Evolutionary conservation across 2,888 invertebrate species (phyloP).

Genomic region (Drosophila greeni): DNA sequence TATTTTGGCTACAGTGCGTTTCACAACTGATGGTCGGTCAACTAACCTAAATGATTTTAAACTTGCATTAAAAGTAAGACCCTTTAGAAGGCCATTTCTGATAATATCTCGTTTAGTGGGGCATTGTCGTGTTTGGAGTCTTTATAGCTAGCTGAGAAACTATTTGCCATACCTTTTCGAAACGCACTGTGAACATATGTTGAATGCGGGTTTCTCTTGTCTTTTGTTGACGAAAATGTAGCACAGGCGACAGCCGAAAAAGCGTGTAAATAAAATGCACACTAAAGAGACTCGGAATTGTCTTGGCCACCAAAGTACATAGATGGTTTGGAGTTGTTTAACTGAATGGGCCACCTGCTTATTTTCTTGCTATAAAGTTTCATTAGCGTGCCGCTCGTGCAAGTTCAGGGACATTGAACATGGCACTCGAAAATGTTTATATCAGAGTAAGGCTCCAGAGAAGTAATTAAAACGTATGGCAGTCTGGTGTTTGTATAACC

Average conservation of each 20-base stretch:
- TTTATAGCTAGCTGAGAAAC: neutral
- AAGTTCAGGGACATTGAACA: slow-evolving; percentile 58
- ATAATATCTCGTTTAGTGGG: neutral
- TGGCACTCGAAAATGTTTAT: slow-evolving; percentile 35
- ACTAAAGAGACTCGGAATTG: slow-evolving; percentile 26
- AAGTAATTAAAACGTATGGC: slow-evolving; percentile 21
- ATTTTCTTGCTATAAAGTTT: slow-evolving; percentile 26
- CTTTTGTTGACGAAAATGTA: slow-evolving; percentile 52
- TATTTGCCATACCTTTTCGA: slow-evolving; percentile 7
- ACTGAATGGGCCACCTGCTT: slow-evolving; percentile 6
- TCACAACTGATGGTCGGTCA: neutral
- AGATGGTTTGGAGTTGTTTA: slow-evolving; percentile 16
- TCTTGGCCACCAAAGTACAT: slow-evolving; percentile 12
- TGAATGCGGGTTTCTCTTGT: slow-evolving; percentile 27
- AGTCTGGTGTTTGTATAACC: slow-evolving; percentile 10
- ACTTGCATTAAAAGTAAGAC: neutral
- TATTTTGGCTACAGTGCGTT: slow-evolving; percentile 36
- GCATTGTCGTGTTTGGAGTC: too few species aligned
- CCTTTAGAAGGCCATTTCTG: neutral
- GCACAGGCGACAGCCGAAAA: slow-evolving; percentile 46
- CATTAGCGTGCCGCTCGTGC: slow-evolving; percentile 44
- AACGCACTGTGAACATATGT: slow-evolving; percentile 24
- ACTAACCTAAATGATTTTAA: neutral
- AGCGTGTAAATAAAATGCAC: slow-evolving; percentile 39
- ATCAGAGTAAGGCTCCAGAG: slow-evolving; percentile 11